phyloP scores from a whole-genome alignment of 2,797 vertebrate genomes.

The Pangasius larnaudii region DNA sequence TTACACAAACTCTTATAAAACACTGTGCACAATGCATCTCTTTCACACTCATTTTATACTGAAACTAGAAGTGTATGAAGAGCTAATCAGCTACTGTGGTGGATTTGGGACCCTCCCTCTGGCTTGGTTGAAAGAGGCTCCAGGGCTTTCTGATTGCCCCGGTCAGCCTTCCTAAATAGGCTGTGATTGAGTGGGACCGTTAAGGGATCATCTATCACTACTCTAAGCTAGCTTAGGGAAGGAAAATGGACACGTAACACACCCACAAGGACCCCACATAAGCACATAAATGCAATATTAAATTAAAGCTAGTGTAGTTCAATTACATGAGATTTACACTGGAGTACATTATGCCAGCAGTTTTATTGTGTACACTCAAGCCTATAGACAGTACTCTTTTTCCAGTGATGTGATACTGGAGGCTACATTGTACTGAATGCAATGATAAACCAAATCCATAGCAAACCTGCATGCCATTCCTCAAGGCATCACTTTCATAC shows the following conservation, averaged over 20 bases:
- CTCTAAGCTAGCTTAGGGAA: constrained; percentile 61
- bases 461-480: background rate
- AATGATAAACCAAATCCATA: background rate
- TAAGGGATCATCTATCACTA: constrained; percentile 73
- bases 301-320: constrained; percentile 8
- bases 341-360: background rate
- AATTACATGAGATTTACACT: constrained; percentile 23
- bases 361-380: background rate
- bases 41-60: constrained; percentile 57
- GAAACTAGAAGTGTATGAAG: constrained; percentile 64
- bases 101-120: constrained; percentile 63
- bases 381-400: background rate
- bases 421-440: background rate
- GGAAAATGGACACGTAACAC: constrained; percentile 62
- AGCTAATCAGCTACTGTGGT: constrained; percentile 72
- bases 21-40: constrained; percentile 20
- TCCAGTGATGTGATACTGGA: background rate
- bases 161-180: constrained; percentile 72
- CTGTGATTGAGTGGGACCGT: constrained; percentile 76
- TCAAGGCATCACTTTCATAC: constrained; percentile 31
- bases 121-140: constrained; percentile 63
- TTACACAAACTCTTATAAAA: constrained; percentile 19
- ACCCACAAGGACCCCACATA: constrained; percentile 39
- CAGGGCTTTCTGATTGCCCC: constrained; percentile 67
- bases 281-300: constrained; percentile 22